phyloP scores from a whole-genome alignment of 2,888 invertebrate genomes.

The Pteria penguin region DNA sequence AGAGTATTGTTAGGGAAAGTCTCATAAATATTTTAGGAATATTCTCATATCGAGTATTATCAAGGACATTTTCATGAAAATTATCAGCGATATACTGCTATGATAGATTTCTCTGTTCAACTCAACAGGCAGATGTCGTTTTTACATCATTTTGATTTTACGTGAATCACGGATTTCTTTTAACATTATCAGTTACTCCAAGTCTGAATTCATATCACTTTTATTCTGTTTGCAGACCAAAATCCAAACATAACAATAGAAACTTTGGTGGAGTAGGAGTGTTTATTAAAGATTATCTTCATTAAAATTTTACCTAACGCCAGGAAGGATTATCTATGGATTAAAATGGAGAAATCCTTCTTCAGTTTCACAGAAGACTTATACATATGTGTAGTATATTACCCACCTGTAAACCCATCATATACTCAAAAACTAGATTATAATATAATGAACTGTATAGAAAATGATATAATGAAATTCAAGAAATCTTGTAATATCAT shows the following conservation, averaged over 20 bases:
- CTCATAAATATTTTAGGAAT: too few relatives aligned
- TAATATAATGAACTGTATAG: background rate
- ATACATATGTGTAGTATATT: conserved; percentile 5
- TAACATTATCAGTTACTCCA: background rate
- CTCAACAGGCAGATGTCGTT: too few relatives aligned
- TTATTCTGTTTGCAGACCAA: background rate
- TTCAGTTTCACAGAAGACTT: conserved; percentile 6
- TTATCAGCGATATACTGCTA: too few relatives aligned
- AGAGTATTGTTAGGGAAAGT: too few relatives aligned
- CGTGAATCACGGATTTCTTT: too few relatives aligned
- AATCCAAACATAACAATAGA: background rate
- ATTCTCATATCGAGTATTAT: too few relatives aligned
- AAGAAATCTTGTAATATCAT: background rate
- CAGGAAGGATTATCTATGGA: conserved; percentile 10
- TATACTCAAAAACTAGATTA: background rate
- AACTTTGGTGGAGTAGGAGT: conserved; percentile 11
- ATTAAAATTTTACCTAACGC: conserved; percentile 1
- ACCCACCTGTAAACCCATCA: background rate
- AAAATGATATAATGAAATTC: background rate
- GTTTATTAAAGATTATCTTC: background rate
- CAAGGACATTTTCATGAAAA: too few relatives aligned
- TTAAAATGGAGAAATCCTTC: conserved; percentile 6
- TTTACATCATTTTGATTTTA: too few relatives aligned
- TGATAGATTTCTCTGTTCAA: too few relatives aligned
- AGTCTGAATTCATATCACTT: background rate